Evolutionary conservation across 2,797 vertebrate genomes (phyloP).

Genomic region (Phalloptychus januarius): DNA sequence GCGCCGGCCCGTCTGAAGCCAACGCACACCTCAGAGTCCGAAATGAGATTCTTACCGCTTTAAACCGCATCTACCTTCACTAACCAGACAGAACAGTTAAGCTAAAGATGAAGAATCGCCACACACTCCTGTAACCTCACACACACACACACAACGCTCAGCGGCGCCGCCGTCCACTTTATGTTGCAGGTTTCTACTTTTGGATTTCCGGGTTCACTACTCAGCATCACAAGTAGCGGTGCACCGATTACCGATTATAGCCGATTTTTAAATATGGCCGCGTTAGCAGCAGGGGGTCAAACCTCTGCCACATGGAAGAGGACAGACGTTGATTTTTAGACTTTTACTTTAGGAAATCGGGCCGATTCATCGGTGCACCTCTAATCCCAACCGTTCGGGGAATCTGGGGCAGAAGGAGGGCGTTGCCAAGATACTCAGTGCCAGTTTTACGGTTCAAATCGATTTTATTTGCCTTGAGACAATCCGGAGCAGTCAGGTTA

Average conservation of each 20-base stretch:
- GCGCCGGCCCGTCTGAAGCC: slow-evolving; percentile 18
- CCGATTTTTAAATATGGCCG: no score
- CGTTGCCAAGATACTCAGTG: slow-evolving; percentile 75
- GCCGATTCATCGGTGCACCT: no score
- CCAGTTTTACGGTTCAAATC: slow-evolving; percentile 62
- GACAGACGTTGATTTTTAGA: no score
- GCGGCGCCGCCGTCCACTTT: slow-evolving; percentile 65
- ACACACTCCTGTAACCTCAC: slow-evolving; percentile 79
- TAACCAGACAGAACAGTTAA: slow-evolving; percentile 70
- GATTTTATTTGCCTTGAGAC: slow-evolving; percentile 80
- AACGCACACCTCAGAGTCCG: slow-evolving; percentile 42
- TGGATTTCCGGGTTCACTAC: slow-evolving; percentile 64
- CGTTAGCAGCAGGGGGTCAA: no score
- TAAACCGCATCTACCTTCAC: slow-evolving; percentile 86
- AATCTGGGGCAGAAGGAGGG: slow-evolving; percentile 38
- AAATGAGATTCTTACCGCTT: slow-evolving; percentile 73
- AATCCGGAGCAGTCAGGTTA: slow-evolving; percentile 70
- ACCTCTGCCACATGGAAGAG: no score
- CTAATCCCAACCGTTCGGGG: slow-evolving; percentile 27
- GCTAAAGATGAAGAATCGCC: slow-evolving; percentile 76
- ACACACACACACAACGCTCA: slow-evolving; percentile 52
- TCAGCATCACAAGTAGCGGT: slow-evolving; percentile 33
- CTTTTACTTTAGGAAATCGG: no score
- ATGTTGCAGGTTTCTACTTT: slow-evolving; percentile 75
- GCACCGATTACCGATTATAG: no score